Conservation (phyloP, 2,888 invertebrate genomes). For the Drosophila villosipedis region DNA sequence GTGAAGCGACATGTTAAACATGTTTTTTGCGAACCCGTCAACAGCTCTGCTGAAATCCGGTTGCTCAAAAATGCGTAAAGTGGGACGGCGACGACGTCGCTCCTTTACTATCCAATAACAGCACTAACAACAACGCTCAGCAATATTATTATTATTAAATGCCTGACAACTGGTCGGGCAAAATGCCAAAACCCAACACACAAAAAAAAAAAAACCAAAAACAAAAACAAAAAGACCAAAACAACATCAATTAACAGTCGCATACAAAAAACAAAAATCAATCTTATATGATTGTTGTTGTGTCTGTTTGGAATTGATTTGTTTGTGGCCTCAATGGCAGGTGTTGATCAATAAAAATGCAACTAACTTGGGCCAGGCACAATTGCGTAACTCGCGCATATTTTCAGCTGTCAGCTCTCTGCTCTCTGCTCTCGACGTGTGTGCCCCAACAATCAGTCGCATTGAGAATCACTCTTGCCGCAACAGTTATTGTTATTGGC, state of each 20-base stretch:
- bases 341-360: slow-evolving; percentile 75
- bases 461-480: slow-evolving; percentile 45
- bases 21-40: slow-evolving; percentile 55
- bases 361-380: slow-evolving; percentile 56
- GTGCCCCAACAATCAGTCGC: slow-evolving; percentile 9
- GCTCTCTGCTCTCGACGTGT: slow-evolving; percentile 2
- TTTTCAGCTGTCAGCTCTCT: background rate
- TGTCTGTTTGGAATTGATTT: slow-evolving; percentile 17
- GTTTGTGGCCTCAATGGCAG: slow-evolving; percentile 72
- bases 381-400: slow-evolving; percentile 56
- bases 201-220: slow-evolving; percentile 56
- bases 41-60: slow-evolving; percentile 58
- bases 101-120: slow-evolving; percentile 67
- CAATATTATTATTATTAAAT: slow-evolving; percentile 61
- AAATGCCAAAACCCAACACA: slow-evolving; percentile 74
- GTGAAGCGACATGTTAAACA: slow-evolving; percentile 74
- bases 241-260: slow-evolving; percentile 75
- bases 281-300: background rate
- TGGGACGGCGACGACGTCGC: slow-evolving; percentile 79
- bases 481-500: slow-evolving; percentile 34
- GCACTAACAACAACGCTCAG: slow-evolving; percentile 24
- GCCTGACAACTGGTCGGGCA: slow-evolving; percentile 74
- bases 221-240: slow-evolving; percentile 11
- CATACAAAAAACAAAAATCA: slow-evolving; percentile 17
- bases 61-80: slow-evolving; percentile 80